Conservation (phyloP, 2,113 vertebrate species). For the Cynoglossus semilaevis region DNA sequence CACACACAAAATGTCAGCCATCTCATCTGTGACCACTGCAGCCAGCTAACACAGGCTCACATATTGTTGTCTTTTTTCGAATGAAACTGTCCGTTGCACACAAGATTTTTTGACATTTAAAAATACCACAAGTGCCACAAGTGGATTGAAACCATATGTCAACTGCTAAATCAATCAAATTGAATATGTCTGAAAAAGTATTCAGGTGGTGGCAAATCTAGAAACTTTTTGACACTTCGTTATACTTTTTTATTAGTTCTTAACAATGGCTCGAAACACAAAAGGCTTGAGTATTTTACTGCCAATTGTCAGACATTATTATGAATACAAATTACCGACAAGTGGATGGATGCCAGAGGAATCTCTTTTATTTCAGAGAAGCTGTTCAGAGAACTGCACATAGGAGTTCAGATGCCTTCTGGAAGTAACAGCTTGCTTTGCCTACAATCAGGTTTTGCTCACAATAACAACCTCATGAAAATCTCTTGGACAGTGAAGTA, state of each 20-base stretch:
- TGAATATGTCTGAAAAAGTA: neutral
- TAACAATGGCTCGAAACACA: too few species aligned
- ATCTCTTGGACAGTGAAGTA: too few species aligned
- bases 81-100: slow-evolving; percentile 2
- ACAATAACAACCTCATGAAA: slow-evolving; percentile 35
- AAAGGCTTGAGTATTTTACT: neutral
- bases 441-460: slow-evolving; percentile 41
- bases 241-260: too few species aligned
- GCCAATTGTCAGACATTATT: slow-evolving; percentile 15
- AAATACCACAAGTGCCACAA: slow-evolving; percentile 26
- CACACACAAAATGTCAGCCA: slow-evolving; percentile 39
- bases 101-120: slow-evolving; percentile 22
- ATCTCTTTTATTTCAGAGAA: slow-evolving; percentile 39
- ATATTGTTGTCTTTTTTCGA: slow-evolving; percentile 16
- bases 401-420: slow-evolving; percentile 36
- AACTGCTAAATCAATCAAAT: slow-evolving; percentile 6
- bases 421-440: slow-evolving; percentile 43
- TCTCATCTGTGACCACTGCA: slow-evolving; percentile 24
- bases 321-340: slow-evolving; percentile 40
- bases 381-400: slow-evolving; percentile 27
- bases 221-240: too few species aligned
- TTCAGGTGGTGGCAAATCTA: neutral
- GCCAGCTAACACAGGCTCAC: slow-evolving; percentile 25
- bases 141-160: slow-evolving; percentile 5
- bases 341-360: slow-evolving; percentile 32